phyloP scores from a whole-genome alignment of 2,888 invertebrate species.

The Tridacna crocea region DNA sequence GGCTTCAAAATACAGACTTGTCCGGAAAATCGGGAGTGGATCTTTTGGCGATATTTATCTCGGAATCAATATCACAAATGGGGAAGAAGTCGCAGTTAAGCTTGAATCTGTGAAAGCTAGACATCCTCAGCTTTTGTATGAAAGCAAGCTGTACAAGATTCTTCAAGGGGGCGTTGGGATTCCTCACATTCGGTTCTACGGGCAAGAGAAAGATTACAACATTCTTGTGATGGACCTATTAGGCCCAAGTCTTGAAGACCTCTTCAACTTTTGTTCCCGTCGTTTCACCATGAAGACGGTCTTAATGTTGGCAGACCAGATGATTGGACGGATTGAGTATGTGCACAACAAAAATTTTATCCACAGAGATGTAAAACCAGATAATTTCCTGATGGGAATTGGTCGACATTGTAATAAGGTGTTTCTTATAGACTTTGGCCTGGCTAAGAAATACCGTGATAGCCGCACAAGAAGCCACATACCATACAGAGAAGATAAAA shows the following conservation, averaged over 20 bases:
- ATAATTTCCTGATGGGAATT: conserved; percentile 87
- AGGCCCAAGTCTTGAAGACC: conserved; percentile 86
- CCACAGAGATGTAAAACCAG: conserved; percentile 90
- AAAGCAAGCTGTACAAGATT: conserved; percentile 86
- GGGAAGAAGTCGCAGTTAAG: conserved; percentile 86
- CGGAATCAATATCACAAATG: conserved; percentile 84
- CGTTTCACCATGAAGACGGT: conserved; percentile 99
- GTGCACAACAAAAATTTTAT: conserved; percentile 99
- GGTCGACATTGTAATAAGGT: conserved; percentile 86
- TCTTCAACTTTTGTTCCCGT: conserved; percentile 99
- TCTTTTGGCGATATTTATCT: conserved; percentile 84
- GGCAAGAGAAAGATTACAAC: conserved; percentile 98
- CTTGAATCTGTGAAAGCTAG: conserved; percentile 86
- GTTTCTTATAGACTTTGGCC: conserved; percentile 99
- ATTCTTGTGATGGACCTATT: conserved; percentile 99
- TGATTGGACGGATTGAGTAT: conserved; percentile 95
- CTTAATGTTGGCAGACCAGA: conserved; percentile 97
- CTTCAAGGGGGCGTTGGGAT: conserved; percentile 85
- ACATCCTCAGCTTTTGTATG: conserved; percentile 86
- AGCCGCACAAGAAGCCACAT: conserved; percentile 96
- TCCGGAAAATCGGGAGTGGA: conserved; percentile 84
- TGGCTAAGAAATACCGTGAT: conserved; percentile 99
- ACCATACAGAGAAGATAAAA: conserved; percentile 88
- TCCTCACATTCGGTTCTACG: conserved; percentile 83
- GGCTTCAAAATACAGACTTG: conserved; percentile 82